phyloP scores from a whole-genome alignment of 1,140 invertebrate species.

The Oryctes rhinoceros region DNA sequence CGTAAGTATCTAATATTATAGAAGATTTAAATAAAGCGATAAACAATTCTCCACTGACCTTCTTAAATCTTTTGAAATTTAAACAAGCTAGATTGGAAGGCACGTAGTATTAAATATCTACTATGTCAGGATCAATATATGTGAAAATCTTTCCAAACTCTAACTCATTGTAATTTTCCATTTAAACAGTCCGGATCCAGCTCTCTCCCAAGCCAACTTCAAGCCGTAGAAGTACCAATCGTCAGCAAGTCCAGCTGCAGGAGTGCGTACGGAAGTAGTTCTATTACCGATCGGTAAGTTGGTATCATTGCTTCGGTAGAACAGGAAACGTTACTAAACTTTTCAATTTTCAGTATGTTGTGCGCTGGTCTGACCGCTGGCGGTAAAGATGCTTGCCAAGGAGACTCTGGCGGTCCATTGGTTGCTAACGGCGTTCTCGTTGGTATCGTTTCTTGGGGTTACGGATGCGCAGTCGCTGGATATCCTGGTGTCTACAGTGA shows the following conservation, averaged over 20 bases:
- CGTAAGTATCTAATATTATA: neutral
- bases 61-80: too few species aligned
- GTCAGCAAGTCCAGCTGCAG: neutral
- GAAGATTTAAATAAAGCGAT: neutral
- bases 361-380: constrained; percentile 48
- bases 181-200: neutral
- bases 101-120: too few species aligned
- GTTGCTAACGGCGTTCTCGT: constrained; percentile 1
- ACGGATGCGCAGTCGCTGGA: constrained; percentile 61
- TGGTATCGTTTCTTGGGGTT: constrained; percentile 66
- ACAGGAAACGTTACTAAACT: neutral
- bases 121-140: too few species aligned
- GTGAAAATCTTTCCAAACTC: neutral
- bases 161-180: neutral
- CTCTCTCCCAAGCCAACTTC: neutral
- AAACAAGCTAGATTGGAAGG: too few species aligned
- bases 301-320: neutral
- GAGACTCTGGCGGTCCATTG: constrained; percentile 37
- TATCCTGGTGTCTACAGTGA: constrained; percentile 65
- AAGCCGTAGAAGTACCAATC: constrained; percentile 19
- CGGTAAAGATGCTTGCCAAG: constrained; percentile 45
- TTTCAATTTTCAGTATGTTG: constrained; percentile 45
- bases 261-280: neutral
- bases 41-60: neutral
- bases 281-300: constrained; percentile 17